Base-by-base conservation (phyloP, 1,140 invertebrate genomes). In the Pinna nobilis region DNA sequence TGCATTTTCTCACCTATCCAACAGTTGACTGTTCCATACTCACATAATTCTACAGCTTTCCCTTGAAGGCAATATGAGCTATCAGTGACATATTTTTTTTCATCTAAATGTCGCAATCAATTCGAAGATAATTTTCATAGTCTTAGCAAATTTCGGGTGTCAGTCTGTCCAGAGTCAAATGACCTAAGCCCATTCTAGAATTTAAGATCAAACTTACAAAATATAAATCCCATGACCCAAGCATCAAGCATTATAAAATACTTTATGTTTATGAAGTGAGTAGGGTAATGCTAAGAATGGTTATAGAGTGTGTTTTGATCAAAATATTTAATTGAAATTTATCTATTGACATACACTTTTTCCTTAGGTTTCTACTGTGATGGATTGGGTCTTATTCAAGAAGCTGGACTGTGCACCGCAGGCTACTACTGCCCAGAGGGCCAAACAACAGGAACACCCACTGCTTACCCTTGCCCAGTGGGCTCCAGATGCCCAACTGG, bases 351-450 rank as follows among this genome's bases (percentile, higher is more conserved):
- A 51, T 33, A 25, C 32, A 25, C 49, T 20, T 47, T 37, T 59
- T 51, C 79, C 77, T 2, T 69, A 87, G 86, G 86, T 5, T 86
- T 57, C n/a, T 87, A 85, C 72, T 87, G 86, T 78, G 79, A 70
- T 33, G 79, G 77, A 23, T 57, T 70, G 7, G 84, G 85, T 13
- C 67, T 88, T 35, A 79, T 76, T 9, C 30, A 76, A 41, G 85
- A 80, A 25, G 77, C 76, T 20, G 84, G 77, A 37, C 73, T 61
- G 13, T 88, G 87, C 72, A 57, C 59, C 20, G 75, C 61, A n/a
- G 86, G 86, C 1, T 85, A 76, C 69, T 87, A 86, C 70, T 87
- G 86, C 65, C 84, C 84, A 18, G 81, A 76, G 32, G 86, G 85
- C 4, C 83, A 87, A 67, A 74, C 81, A 2, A 79, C 80, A 23